phyloP scores from a whole-genome alignment of 2,888 invertebrate genomes.

The Trissolcus japonicus region DNA sequence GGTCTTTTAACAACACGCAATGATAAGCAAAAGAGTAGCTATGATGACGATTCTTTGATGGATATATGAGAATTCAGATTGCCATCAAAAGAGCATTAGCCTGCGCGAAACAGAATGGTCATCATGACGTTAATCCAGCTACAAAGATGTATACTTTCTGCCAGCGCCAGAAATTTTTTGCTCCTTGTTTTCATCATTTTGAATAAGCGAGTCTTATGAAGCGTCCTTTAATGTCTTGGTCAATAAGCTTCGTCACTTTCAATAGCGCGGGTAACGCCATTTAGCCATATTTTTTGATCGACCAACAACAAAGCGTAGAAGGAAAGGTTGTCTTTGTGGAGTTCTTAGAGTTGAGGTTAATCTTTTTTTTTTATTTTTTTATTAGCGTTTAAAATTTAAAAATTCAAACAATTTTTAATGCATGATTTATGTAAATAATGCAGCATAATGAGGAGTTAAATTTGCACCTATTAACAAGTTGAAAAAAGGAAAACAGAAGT shows the following conservation, averaged over 20 bases:
- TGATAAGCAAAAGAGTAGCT: conserved; percentile 47
- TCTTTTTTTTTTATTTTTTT: too few relatives aligned
- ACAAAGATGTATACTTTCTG: conserved; percentile 55
- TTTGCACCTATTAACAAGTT: too few relatives aligned
- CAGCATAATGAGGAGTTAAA: too few relatives aligned
- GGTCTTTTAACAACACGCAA: conserved; percentile 36
- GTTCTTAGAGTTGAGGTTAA: background rate
- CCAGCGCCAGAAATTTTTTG: conserved; percentile 4
- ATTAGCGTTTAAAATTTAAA: too few relatives aligned
- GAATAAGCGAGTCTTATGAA: conserved; percentile 47
- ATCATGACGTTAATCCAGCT: conserved; percentile 59
- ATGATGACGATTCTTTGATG: conserved; percentile 36
- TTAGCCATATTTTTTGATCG: too few relatives aligned
- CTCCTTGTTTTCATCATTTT: conserved; percentile 47
- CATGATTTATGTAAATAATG: too few relatives aligned
- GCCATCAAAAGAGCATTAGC: conserved; percentile 61
- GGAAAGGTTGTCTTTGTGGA: background rate
- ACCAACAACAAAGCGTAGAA: background rate
- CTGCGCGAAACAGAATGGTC: conserved; percentile 54
- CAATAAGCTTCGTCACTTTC: conserved; percentile 53
- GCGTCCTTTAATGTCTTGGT: conserved; percentile 45
- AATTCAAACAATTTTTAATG: too few relatives aligned
- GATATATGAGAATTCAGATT: conserved; percentile 44
- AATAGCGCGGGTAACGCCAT: conserved; percentile 29
- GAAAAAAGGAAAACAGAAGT: too few relatives aligned